Conservation (phyloP, 1,140 invertebrate genomes). For the Sipha flava region DNA sequence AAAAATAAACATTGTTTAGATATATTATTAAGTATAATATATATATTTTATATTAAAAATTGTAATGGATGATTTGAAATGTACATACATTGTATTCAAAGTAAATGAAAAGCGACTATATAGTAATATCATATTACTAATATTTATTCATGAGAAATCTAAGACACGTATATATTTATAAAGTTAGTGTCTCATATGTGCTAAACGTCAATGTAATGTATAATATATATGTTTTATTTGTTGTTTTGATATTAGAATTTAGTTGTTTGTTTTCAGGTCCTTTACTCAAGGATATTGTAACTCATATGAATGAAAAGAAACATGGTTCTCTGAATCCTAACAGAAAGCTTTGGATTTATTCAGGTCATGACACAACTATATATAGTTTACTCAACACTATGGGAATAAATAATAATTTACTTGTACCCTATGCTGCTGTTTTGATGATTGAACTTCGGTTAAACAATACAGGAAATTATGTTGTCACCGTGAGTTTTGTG, state of each 20-base stretch:
- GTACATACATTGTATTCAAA: no score
- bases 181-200: no score
- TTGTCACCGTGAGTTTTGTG: conserved; percentile 44
- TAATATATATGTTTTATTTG: no score
- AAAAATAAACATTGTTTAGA: no score
- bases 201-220: no score
- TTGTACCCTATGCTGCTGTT: conserved; percentile 67
- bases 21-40: no score
- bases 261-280: conserved; percentile 51
- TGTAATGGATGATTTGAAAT: no score
- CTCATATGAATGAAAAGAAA: conserved; percentile 49
- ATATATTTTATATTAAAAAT: no score
- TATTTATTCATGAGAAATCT: no score
- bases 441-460: conserved; percentile 49
- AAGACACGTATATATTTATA: no score
- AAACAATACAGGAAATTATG: conserved; percentile 40
- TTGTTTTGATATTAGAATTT: background rate
- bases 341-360: conserved; percentile 63
- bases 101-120: no score
- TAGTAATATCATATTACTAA: no score
- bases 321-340: conserved; percentile 45
- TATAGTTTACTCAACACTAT: background rate
- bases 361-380: conserved; percentile 59
- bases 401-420: conserved; percentile 59
- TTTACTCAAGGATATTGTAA: conserved; percentile 55